Percentiles rank a stretch among this genome's conserved stretches.
phyloP scores from a whole-genome alignment of 2,113 vertebrate genomes.

The Chlorocebus sabaeus region DNA sequence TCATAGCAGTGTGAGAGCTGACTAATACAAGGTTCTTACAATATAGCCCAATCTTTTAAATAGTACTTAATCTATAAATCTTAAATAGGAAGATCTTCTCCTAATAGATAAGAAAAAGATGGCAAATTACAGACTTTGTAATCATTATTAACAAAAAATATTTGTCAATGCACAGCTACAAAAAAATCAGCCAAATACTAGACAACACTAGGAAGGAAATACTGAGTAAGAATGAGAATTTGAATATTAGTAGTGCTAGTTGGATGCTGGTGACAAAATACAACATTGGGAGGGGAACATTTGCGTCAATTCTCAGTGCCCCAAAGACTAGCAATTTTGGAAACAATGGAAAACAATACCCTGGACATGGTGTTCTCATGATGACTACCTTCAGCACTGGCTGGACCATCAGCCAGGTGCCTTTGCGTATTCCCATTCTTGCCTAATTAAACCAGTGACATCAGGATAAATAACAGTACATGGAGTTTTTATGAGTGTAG shows the following conservation, averaged over 20 bases:
- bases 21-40: not conserved
- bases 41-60: not conserved
- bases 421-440: no score
- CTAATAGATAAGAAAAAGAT: not conserved
- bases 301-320: not conserved
- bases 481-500: not conserved
- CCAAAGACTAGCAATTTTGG: not conserved
- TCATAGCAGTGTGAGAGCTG: no score
- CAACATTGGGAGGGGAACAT: not conserved
- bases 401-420: not conserved
- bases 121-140: not conserved
- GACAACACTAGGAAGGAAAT: not conserved
- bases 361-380: not conserved
- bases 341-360: not conserved
- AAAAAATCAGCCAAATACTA: not conserved
- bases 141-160: slow-evolving; percentile 5
- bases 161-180: not conserved
- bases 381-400: not conserved
- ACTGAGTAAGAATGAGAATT: not conserved
- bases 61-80: not conserved
- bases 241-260: not conserved
- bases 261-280: not conserved
- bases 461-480: not conserved
- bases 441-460: not conserved
- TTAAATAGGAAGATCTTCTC: not conserved